phyloP scores from a whole-genome alignment of 1,140 invertebrate genomes.

The Steinernema khuongi region DNA sequence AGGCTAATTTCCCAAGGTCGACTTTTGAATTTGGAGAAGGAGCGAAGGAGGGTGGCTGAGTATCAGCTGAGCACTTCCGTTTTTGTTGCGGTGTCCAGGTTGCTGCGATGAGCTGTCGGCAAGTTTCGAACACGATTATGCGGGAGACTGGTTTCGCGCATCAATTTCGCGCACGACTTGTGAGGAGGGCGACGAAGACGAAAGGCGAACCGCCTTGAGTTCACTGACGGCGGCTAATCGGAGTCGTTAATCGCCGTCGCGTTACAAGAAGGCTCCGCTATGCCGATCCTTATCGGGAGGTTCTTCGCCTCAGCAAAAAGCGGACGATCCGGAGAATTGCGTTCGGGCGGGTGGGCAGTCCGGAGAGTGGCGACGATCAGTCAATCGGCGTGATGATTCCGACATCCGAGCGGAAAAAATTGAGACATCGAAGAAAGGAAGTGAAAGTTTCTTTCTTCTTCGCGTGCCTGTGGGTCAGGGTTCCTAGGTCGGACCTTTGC shows the following conservation, averaged over 20 bases:
- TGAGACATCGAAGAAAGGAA: not conserved
- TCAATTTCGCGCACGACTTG: constrained; percentile 5
- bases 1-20: constrained; percentile 12
- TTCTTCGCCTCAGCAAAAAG: not conserved
- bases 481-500: too few species aligned
- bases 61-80: constrained; percentile 8
- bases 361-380: not conserved
- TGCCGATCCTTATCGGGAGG: not conserved
- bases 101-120: not conserved
- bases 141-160: not conserved
- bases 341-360: not conserved
- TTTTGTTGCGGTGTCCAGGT: constrained; percentile 2
- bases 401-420: not conserved
- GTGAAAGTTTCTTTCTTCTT: not conserved
- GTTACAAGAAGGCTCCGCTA: not conserved
- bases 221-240: not conserved
- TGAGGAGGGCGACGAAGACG: not conserved
- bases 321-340: not conserved
- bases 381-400: not conserved
- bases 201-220: not conserved
- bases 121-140: constrained; percentile 5
- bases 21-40: not conserved
- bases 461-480: not conserved
- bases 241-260: not conserved
- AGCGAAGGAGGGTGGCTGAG: not conserved